Evolutionary conservation across 2,113 vertebrate species (phyloP).

Genomic region (Marmota flaviventris): DNA sequence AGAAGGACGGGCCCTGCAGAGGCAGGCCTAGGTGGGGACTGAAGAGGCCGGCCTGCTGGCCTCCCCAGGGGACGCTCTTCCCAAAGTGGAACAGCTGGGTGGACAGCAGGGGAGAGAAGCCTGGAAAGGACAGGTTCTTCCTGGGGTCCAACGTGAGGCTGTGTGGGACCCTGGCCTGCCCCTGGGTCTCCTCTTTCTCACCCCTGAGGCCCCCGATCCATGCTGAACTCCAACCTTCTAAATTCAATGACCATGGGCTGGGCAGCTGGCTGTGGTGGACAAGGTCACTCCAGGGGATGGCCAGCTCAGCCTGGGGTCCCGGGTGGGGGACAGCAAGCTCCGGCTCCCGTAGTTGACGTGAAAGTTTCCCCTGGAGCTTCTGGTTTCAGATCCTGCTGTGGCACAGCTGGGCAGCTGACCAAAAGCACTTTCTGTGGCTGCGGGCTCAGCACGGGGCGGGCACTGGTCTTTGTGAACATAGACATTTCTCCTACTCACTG

Average conservation of each 20-base stretch:
- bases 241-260: neutral
- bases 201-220: neutral
- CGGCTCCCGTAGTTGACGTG: constrained; percentile 68
- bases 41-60: neutral
- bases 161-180: neutral
- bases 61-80: constrained; percentile 17
- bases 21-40: neutral
- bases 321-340: constrained; percentile 77
- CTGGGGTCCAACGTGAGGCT: neutral
- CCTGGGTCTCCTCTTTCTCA: neutral
- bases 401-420: constrained; percentile 49
- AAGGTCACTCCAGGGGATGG: constrained; percentile 28
- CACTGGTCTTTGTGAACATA: neutral
- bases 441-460: neutral
- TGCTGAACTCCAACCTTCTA: neutral
- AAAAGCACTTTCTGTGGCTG: neutral
- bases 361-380: constrained; percentile 62
- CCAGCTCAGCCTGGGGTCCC: constrained; percentile 10
- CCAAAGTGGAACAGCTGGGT: constrained; percentile 64
- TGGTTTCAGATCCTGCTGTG: neutral
- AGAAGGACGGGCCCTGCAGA: constrained; percentile 50
- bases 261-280: constrained; percentile 56
- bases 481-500: neutral
- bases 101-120: constrained; percentile 12
- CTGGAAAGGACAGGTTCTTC: neutral